Evolutionary conservation across 2,797 vertebrate species (phyloP), one percentile per base, ranked within the genome.

Genomic region (Paramormyrops hopkinsi): DNA sequence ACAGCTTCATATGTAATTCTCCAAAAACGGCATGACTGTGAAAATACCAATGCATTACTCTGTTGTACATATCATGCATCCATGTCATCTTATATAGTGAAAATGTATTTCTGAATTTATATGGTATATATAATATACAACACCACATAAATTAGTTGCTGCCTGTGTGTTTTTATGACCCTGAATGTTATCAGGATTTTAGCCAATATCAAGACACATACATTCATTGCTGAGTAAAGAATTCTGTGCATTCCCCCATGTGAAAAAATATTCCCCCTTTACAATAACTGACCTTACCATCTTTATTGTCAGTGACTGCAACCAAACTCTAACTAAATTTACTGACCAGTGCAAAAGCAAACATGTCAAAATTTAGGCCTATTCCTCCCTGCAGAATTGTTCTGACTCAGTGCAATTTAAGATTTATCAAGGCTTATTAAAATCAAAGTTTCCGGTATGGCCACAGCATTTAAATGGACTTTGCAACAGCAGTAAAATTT

Each of bases 1-100:
- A 85, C 62, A 22, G 59, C 29, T 89, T 86, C 54, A 69, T 86
- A 86, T 62, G 62, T 41, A 89, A 46, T 51, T 79, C 33, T 76
- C 33, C 29, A 88, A 88, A 84, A 56, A 89, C 50, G 48, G 54
- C 51, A 22, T 44, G 76, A 84, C 51, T 89, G 50, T 11, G 51
- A 89, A 83, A 83, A 44, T n/a, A 22, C 88, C n/a, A 83, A 25
- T 82, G 37, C 83, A 56, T 14, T 59, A 84, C 25, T 59, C 8
- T 51, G 53, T 41, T 87, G 85, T n/a, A 37, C 85, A n/a, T 59
- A 59, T 50, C 85, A 54, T 56, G 14, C 22, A 87, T 19, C 9
- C 11, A 9, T 82, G 41, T 44, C 76, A 22, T 14, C 14, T 17
- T 87, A 56, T 54, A 59, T 17, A 87, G 7, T 54, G 17, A 87